phyloP scores from a whole-genome alignment of 2,888 invertebrate genomes.

The Yponomeuta cagnagella region DNA sequence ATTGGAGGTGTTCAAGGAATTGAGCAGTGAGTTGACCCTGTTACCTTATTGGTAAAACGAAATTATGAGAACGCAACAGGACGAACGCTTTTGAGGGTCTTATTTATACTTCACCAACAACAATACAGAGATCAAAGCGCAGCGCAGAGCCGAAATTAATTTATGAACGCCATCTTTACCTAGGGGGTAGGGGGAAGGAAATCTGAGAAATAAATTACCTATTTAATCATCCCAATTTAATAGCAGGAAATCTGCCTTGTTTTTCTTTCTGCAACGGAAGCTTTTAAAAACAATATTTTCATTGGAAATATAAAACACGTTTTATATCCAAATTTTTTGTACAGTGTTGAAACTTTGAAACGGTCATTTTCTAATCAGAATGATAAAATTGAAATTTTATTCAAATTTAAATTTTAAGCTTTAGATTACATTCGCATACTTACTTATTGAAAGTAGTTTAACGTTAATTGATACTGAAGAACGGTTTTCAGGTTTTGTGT shows the following conservation, averaged over 20 bases:
- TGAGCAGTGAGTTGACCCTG: too few relatives aligned
- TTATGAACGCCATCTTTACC: constrained; percentile 35
- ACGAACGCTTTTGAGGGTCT: constrained; percentile 21
- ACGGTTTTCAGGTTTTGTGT: too few relatives aligned
- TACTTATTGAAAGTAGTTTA: too few relatives aligned
- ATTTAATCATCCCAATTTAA: background rate
- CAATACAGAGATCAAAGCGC: constrained; percentile 62
- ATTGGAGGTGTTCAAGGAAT: too few relatives aligned
- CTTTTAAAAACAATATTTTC: background rate
- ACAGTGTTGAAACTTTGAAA: too few relatives aligned
- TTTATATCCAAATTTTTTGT: background rate
- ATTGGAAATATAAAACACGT: background rate
- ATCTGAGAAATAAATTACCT: constrained; percentile 1
- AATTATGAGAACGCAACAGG: background rate
- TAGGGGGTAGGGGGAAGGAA: background rate
- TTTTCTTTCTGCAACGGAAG: background rate
- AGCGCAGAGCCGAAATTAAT: constrained; percentile 61
- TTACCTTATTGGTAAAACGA: too few relatives aligned
- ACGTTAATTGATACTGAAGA: too few relatives aligned
- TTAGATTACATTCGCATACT: too few relatives aligned
- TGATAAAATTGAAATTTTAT: too few relatives aligned
- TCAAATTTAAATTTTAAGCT: too few relatives aligned
- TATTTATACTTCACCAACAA: constrained; percentile 59
- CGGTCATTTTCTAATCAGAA: too few relatives aligned
- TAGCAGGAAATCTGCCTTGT: background rate